Conservation (phyloP, 1,140 invertebrate species). For the Sogatella furcifera region DNA sequence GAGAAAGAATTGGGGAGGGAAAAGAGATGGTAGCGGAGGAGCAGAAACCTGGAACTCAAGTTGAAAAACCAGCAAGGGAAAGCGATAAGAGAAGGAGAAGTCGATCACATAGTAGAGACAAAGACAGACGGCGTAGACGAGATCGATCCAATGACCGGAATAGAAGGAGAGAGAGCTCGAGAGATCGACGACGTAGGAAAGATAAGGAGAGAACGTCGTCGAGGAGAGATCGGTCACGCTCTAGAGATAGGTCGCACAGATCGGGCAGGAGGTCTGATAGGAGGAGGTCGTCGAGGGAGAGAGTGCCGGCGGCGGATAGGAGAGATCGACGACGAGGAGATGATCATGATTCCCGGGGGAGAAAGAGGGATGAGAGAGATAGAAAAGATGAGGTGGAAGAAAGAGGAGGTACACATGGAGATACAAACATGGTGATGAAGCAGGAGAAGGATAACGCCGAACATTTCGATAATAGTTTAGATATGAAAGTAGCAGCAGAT, state of each 20-base stretch:
- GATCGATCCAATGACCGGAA: slow-evolving; percentile 6
- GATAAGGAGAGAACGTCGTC: slow-evolving; percentile 3
- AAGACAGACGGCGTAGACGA: background rate
- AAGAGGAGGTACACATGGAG: background rate
- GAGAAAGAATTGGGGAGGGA: background rate
- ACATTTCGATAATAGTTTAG: too few species aligned
- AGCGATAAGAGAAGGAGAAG: slow-evolving; percentile 1
- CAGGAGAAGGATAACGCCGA: background rate
- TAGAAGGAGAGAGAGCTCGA: slow-evolving; percentile 7
- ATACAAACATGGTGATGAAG: background rate
- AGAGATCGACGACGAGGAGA: too few species aligned
- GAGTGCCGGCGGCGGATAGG: background rate
- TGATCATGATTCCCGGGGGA: background rate
- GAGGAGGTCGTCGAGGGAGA: slow-evolving; percentile 2
- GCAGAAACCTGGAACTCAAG: background rate
- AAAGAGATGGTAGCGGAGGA: background rate
- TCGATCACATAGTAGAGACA: background rate
- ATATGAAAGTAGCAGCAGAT: too few species aligned
- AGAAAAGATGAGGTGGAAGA: too few species aligned
- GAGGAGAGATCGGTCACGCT: background rate
- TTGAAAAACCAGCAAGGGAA: background rate
- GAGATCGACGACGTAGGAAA: slow-evolving; percentile 5
- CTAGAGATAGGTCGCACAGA: background rate
- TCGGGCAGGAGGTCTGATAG: background rate
- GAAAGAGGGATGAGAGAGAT: background rate